Evolutionary conservation across 2,113 vertebrate species (phyloP).

Genomic region (Nicator chloris): DNA sequence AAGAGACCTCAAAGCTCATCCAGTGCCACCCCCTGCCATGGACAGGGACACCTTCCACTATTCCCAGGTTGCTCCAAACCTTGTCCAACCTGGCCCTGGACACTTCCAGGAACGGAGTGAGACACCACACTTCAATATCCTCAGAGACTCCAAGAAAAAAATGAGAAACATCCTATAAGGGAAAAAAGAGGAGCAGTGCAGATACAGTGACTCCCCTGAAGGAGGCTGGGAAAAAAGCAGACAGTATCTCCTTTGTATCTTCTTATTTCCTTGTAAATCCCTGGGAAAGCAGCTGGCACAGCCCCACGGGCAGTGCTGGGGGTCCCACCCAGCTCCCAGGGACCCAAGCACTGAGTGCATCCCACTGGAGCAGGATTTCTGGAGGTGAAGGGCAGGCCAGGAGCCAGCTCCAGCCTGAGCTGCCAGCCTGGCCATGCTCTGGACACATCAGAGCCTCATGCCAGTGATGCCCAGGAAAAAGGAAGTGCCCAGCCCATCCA

Average conservation of each 20-base stretch:
- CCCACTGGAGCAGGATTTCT: neutral
- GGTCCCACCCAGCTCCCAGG: rapidly evolving
- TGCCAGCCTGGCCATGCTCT: neutral
- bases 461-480: neutral
- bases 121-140: neutral
- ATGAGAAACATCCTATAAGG: neutral
- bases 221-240: neutral
- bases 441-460: neutral
- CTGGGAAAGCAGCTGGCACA: neutral
- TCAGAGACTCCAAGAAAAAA: neutral
- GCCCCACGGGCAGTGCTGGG: rapidly evolving
- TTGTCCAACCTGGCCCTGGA: neutral
- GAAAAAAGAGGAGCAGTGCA: neutral
- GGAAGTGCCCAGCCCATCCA: neutral
- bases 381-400: neutral
- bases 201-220: neutral
- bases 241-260: neutral
- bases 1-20: neutral
- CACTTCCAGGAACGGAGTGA: neutral
- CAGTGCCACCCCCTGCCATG: neutral
- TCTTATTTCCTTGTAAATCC: neutral
- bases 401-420: neutral
- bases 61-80: neutral
- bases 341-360: no score
- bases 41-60: neutral